Evolutionary conservation across 2,888 invertebrate species (phyloP).

Genomic region (Drosophila monieri): DNA sequence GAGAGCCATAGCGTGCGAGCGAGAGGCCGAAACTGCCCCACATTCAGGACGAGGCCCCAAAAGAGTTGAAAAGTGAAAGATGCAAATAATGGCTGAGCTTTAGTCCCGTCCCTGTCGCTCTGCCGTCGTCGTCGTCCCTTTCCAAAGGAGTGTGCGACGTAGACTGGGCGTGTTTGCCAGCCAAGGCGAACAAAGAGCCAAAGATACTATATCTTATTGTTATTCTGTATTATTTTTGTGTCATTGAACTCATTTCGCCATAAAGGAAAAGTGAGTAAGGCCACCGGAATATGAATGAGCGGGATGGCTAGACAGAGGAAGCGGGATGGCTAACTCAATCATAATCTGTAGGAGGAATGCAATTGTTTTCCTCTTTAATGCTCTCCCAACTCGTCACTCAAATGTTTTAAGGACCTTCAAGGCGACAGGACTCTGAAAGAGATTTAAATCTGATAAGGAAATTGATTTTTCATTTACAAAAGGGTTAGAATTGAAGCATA

Average conservation of each 20-base stretch:
- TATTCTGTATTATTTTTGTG: constrained; percentile 57
- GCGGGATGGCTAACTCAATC: constrained; percentile 26
- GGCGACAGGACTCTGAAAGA: constrained; percentile 9
- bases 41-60: constrained; percentile 51
- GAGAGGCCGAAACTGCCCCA: constrained; percentile 53
- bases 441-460: constrained; percentile 16
- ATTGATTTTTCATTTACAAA: constrained; percentile 25
- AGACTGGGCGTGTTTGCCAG: constrained; percentile 48
- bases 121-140: constrained; percentile 8
- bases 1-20: constrained; percentile 5
- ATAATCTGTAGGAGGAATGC: constrained; percentile 40
- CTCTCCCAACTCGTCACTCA: constrained; percentile 12
- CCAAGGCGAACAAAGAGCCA: constrained; percentile 56
- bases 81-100: constrained; percentile 64
- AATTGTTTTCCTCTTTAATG: constrained; percentile 34
- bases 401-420: constrained; percentile 11
- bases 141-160: constrained; percentile 48
- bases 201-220: constrained; percentile 61
- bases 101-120: constrained; percentile 8
- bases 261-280: constrained; percentile 31
- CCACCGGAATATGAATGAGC: constrained; percentile 34
- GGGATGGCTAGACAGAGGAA: constrained; percentile 27
- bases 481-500: background rate
- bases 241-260: constrained; percentile 72
- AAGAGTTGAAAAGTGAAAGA: constrained; percentile 76